Base-by-base conservation (phyloP, 2,888 invertebrate species). In the Idaea dimidiata region DNA sequence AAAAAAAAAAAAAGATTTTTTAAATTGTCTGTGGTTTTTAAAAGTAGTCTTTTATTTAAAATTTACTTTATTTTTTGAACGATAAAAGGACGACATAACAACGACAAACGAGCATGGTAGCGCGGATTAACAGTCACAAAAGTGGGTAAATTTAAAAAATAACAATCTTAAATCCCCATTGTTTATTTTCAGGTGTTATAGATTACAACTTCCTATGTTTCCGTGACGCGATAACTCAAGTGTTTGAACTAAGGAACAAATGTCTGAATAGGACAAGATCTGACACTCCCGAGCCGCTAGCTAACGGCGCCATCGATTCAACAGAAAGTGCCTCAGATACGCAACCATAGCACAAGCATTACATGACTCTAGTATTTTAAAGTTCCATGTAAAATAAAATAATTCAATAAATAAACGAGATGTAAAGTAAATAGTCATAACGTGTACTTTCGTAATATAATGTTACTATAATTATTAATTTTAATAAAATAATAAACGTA, bases 161-260 rank as follows among this genome's bases (percentile, higher is more conserved):
- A 54, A 14, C 32, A 43, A 57, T 59, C 58, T 16, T 24, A 54
- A 56, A 58, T 59, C 59, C 17, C 43, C 62, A 8, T 31, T 43
- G 58, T 59, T 74, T 74, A 72, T 72, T 94, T 94, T 6, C 90
- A 98, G 97, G 98, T 77, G 96, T 99, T 61, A 99, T 99, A 79
- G 99, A 99, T 89, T 99, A 99, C 92, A 99, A 99, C 88, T 99
- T 99, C 83, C 93, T 98, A 71, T 98, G 98, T 89, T 99, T 99
- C 88, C 97, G 99, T 54, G 96, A 98, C 85, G 99, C 98, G 16
- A 99, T 99, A 73, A 97, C 98, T 75, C 97, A 98, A 88, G 98
- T 99, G 18, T 99, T 99, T 88, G 98, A 98, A 82, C 84, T 97
- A 62, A 94, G 97, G 59, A 95, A 95, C 77, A 96, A 96, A 86